Evolutionary conservation across 2,888 invertebrate genomes (phyloP), one percentile per base, ranked within the genome.

Genomic region (Mythimna pallens): DNA sequence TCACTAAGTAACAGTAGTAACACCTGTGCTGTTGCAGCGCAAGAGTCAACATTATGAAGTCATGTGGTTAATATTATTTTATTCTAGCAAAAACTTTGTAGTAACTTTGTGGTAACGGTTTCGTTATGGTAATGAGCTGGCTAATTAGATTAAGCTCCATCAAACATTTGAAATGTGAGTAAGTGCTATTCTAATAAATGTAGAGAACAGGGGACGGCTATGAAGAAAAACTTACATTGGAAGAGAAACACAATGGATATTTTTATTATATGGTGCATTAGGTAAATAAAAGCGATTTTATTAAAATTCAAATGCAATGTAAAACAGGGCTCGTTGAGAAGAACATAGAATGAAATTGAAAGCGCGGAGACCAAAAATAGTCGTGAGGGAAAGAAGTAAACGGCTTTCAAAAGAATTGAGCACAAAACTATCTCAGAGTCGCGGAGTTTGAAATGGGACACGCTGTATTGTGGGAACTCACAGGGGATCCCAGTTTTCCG

Each of bases 261-360:
- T 47, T 47, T n/a, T 14, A 59, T 10, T 36, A 57, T 12, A 75
- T 43, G 36, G 17, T 73, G 67, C 64, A 74, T 40, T 72, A 80
- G 47, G 57, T 61, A 76, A 76, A 75, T 64, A 64, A 52, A 54
- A 74, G 62, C 50, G 22, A 58, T 78, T 75, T 66, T 69, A 81
- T 75, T 76, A 65, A 68, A 73, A 83, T 80, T 76, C 77, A 68
- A 86, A 80, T 73, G 54, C 58, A 68, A 85, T 82, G 80, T 68
- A 79, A 83, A 86, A 67, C 64, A 67, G 68, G 50, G 58, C 55
- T 72, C 68, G 61, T 62, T 17, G 55, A 25, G 67, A 78, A 73
- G 67, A 80, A 73, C 30, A 59, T 70, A 73, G 69, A 54, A 73
- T 55, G 80, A 80, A 85, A 85, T 82, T 83, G 85, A 85, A 85